phyloP scores from a whole-genome alignment of 2,113 vertebrate genomes.

The Prietella phreatophila region DNA sequence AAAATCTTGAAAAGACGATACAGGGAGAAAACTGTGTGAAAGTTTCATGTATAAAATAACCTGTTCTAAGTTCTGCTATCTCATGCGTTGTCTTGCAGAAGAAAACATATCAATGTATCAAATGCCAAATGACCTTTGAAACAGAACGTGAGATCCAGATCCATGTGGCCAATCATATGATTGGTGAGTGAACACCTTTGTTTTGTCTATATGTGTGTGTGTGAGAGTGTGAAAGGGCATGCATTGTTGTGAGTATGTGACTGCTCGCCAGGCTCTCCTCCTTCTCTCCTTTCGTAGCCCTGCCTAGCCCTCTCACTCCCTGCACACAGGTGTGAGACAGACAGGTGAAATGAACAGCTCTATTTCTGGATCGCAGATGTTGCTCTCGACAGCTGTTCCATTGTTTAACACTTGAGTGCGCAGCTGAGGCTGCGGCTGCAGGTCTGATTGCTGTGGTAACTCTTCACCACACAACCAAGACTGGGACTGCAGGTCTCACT shows the following conservation, averaged over 20 bases:
- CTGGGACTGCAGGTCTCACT: slow-evolving; percentile 41
- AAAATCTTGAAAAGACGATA: slow-evolving; percentile 10
- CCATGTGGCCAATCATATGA: slow-evolving; percentile 99
- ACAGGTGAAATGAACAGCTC: slow-evolving; percentile 61
- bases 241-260: slow-evolving; percentile 17
- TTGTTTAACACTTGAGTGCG: slow-evolving; percentile 54
- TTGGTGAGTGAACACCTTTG: slow-evolving; percentile 80
- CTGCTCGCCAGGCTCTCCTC: slow-evolving; percentile 31
- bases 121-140: slow-evolving; percentile 99
- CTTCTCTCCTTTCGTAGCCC: slow-evolving; percentile 36
- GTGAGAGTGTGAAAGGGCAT: slow-evolving; percentile 32
- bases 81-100: slow-evolving; percentile 78
- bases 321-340: slow-evolving; percentile 58
- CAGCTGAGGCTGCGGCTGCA: slow-evolving; percentile 50
- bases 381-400: slow-evolving; percentile 58
- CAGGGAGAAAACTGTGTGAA: not conserved
- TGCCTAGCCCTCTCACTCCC: slow-evolving; percentile 40
- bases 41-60: slow-evolving; percentile 1
- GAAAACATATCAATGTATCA: slow-evolving; percentile 99
- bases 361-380: slow-evolving; percentile 59
- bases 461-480: slow-evolving; percentile 43
- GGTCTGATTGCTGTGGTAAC: slow-evolving; percentile 55
- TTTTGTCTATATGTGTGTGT: slow-evolving; percentile 23
- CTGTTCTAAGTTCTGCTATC: slow-evolving; percentile 15
- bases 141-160: slow-evolving; percentile 98